A percentile compares a stretch with the other conserved stretches of the same genome.
Evolutionary conservation across 2,888 invertebrate genomes (phyloP).

Genomic region (Pterostichus niger): DNA sequence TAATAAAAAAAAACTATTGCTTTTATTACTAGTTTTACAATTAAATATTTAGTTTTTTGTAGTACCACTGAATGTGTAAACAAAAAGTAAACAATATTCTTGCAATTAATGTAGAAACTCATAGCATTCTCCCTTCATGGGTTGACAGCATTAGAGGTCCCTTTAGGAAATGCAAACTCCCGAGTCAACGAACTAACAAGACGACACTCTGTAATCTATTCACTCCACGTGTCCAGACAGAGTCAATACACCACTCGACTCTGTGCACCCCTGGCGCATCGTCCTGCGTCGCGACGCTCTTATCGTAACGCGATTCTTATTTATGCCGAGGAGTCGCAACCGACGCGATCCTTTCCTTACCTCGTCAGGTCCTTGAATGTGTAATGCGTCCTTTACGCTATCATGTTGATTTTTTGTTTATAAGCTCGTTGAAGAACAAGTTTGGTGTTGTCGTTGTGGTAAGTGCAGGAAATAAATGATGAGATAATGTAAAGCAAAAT

Average conservation of each 20-base stretch:
- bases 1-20: too few relatives aligned
- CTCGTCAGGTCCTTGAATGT: neutral
- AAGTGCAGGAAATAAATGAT: neutral
- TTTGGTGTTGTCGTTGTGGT: too few relatives aligned
- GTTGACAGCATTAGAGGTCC: neutral
- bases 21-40: too few relatives aligned
- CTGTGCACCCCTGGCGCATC: constrained; percentile 6
- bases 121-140: too few relatives aligned
- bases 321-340: constrained; percentile 31
- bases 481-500: neutral
- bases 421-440: neutral
- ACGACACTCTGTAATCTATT: constrained; percentile 35
- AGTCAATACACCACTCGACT: constrained; percentile 30
- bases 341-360: too few relatives aligned
- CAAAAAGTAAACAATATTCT: too few relatives aligned
- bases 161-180: constrained; percentile 36
- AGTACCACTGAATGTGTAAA: too few relatives aligned
- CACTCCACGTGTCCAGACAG: constrained; percentile 45
- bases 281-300: constrained; percentile 17
- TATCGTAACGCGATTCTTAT: constrained; percentile 50
- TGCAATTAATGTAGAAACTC: too few relatives aligned
- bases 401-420: constrained; percentile 1
- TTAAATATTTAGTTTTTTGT: too few relatives aligned
- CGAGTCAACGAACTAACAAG: constrained; percentile 41
- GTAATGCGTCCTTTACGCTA: neutral